Conservation (phyloP, 1,140 invertebrate species). For the Cotesia chilonis region DNA sequence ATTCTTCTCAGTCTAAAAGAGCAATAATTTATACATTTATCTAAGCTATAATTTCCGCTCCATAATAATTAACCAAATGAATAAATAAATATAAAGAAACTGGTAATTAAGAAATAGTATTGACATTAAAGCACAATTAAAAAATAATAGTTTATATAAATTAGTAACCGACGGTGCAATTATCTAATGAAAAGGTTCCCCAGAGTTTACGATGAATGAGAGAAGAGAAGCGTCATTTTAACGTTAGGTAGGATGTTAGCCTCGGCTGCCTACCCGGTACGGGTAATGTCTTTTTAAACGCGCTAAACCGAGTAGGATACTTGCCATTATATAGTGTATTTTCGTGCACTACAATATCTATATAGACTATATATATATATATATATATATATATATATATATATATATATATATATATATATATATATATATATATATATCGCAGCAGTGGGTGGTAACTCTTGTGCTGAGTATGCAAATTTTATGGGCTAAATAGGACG, state of each 20-base stretch:
- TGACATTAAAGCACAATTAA: background rate
- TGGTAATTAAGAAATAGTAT: conserved; percentile 1
- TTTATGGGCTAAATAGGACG: conserved; percentile 33
- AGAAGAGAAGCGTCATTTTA: conserved; percentile 17
- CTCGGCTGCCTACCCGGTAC: background rate
- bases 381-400: background rate
- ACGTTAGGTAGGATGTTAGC: conserved; percentile 8
- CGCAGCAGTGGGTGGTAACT: background rate
- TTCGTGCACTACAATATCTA: no score
- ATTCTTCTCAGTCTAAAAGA: no score
- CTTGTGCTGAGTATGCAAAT: conserved; percentile 26
- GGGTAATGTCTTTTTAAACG: conserved; percentile 32
- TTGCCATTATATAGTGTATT: conserved; percentile 1
- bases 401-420: background rate
- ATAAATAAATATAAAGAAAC: background rate
- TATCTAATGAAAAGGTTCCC: conserved; percentile 24
- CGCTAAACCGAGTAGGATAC: conserved; percentile 28
- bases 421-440: background rate
- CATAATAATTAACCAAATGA: no score
- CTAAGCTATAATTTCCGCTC: no score
- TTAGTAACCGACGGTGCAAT: conserved; percentile 15
- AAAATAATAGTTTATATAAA: conserved; percentile 9
- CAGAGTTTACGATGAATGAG: conserved; percentile 25
- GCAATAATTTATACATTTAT: no score
- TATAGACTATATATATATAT: background rate